phyloP scores from a whole-genome alignment of 2,888 invertebrate genomes.

The Conops quadrifasciatus region DNA sequence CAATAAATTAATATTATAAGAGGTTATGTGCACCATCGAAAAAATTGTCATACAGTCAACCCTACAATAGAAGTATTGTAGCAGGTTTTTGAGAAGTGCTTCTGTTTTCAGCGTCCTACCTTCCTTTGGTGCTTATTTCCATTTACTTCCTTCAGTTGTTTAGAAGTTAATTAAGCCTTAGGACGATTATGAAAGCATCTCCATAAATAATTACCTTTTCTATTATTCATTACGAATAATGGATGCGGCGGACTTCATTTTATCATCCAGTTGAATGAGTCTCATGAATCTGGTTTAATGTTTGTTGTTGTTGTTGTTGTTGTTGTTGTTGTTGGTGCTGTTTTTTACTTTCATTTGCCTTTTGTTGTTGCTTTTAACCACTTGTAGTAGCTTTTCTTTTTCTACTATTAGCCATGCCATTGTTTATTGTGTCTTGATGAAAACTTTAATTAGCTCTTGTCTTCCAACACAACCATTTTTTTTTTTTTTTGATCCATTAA shows the following conservation, averaged over 20 bases:
- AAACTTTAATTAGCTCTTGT: constrained; percentile 31
- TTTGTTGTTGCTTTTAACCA: not conserved
- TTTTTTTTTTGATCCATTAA: not conserved
- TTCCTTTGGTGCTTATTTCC: not conserved
- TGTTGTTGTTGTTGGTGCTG: too few species aligned
- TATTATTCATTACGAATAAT: not conserved
- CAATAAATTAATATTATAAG: too few species aligned
- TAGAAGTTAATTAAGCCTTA: too few species aligned
- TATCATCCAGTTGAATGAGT: not conserved
- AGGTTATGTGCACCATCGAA: too few species aligned
- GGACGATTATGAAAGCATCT: too few species aligned
- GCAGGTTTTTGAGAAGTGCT: too few species aligned
- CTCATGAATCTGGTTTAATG: too few species aligned
- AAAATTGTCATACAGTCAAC: too few species aligned
- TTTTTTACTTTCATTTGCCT: too few species aligned
- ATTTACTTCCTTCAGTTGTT: not conserved
- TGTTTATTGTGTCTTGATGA: constrained; percentile 13
- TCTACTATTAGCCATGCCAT: not conserved
- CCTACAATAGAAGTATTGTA: too few species aligned
- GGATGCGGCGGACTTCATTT: not conserved
- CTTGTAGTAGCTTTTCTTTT: not conserved
- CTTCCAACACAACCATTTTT: too few species aligned
- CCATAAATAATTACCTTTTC: constrained; percentile 3
- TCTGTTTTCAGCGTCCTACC: not conserved
- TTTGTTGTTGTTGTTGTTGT: too few species aligned